Base-by-base conservation (phyloP, 2,888 invertebrate genomes). In the Drosophila colorata region DNA sequence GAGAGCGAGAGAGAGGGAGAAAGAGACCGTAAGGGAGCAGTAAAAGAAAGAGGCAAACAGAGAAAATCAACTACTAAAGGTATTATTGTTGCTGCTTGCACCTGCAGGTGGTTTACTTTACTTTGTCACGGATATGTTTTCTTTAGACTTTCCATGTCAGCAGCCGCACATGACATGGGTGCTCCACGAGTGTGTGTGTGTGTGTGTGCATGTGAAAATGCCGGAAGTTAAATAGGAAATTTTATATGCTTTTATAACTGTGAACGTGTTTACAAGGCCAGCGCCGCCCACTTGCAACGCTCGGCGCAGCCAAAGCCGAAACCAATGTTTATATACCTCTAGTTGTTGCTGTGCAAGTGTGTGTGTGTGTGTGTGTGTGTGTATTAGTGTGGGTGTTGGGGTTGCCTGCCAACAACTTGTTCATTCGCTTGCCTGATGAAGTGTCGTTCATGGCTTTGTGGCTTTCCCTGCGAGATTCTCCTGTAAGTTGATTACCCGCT, bases 231-330 rank as follows among this genome's bases (percentile, higher is more conserved):
- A 87, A 85, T 85, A 81, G 79, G 81, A 87, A 89, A 86, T 86
- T 87, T 84, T 77, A 86, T 88, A 88, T 76, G 89, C 89, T 88
- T 87, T 88, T 87, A 87, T 88, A 88, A 71, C 78, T 88, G 88
- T 69, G 86, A 79, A 77, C 87, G 83, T 79, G 83, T 74, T 83
- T 76, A 76, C 86, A 87, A 88, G 79, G 76, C 55, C 64, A 58
- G 28, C 66, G 44, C 20, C 31, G 25, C 35, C 53, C 56, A 23
- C 51, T 20, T 46, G 48, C 58, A 63, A 14, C 47, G 13, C 33
- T 46, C 37, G 23, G 47, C 28, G 23, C 66, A 59, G 41, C 71
- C 59, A 25, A 41, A 59, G 41, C 71, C 59, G 40, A 41, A 52
- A 52, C 52, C 52, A 52, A 52, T 52, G 40, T 52, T 28, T 56